Percentiles rank a stretch among this genome's conserved stretches.
These are phyloP conservation scores for Hippocampus zosterae DNA, from an alignment of 2,113 vertebrate species.

Conservation along the genomic window DNA sequence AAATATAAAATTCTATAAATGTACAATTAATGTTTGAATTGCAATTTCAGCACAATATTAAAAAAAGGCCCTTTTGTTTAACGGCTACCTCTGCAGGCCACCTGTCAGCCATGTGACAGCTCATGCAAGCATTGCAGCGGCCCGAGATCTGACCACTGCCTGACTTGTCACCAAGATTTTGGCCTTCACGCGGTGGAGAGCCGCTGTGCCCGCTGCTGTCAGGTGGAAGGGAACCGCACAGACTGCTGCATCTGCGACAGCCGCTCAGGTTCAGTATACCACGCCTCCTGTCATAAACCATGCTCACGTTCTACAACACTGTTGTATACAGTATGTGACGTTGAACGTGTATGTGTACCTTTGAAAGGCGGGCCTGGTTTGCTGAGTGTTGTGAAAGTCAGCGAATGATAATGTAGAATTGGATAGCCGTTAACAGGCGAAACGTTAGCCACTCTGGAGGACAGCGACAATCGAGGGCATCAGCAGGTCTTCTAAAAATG, in stretches of 20 bases:
- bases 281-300: not conserved
- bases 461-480: no score
- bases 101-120: conserved; percentile 67
- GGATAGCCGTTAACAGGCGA: no score
- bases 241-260: conserved; percentile 73
- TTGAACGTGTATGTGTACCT: no score
- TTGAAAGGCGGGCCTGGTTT: not conserved
- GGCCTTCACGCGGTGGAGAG: conserved; percentile 66
- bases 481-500: no score
- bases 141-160: conserved; percentile 65
- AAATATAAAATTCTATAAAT: no score
- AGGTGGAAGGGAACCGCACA: conserved; percentile 40
- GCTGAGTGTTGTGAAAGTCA: no score
- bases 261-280: conserved; percentile 65
- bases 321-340: no score
- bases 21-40: not conserved
- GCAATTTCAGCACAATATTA: not conserved
- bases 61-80: not conserved
- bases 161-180: conserved; percentile 63
- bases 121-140: conserved; percentile 71
- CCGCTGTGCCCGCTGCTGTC: conserved; percentile 71
- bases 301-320: no score
- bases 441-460: no score
- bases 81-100: conserved; percentile 50
- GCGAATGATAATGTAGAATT: no score